phyloP scores from a whole-genome alignment of 92 coral and sea anemone species.

The Bergia puertoricense region DNA sequence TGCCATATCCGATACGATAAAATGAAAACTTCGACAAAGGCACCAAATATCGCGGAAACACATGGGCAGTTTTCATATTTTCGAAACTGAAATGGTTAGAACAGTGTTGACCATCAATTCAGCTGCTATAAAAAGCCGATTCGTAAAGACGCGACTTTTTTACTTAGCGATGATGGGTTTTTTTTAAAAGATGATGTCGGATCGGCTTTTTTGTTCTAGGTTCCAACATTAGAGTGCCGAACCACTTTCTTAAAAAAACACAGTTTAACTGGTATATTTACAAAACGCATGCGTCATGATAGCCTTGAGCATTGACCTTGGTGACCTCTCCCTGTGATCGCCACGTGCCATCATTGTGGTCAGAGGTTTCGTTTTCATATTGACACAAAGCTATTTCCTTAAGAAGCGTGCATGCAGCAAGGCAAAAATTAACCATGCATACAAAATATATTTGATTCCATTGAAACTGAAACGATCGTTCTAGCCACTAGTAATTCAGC shows the following conservation, averaged over 20 bases:
- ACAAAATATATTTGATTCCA: not conserved
- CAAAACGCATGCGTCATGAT: constrained; percentile 9
- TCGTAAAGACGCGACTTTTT: no score
- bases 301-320: constrained; percentile 29
- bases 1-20: no score
- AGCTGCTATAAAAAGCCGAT: not conserved
- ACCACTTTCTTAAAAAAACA: not conserved
- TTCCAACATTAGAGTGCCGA: not conserved
- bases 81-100: not conserved
- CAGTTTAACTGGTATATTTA: not conserved
- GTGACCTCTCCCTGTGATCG: constrained; percentile 17
- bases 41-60: no score
- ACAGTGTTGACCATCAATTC: not conserved
- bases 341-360: constrained; percentile 38
- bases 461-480: not conserved
- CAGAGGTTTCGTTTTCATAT: constrained; percentile 10
- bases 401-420: constrained; percentile 17
- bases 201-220: not conserved
- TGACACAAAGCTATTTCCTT: constrained; percentile 29
- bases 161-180: no score
- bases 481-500: not conserved
- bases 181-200: not conserved
- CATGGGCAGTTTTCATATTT: not conserved
- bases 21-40: no score
- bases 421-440: constrained; percentile 10